Percentiles rank a stretch among this genome's conserved stretches.
phyloP scores from a whole-genome alignment of 2,888 invertebrate species.

The Blastobasis adustella region DNA sequence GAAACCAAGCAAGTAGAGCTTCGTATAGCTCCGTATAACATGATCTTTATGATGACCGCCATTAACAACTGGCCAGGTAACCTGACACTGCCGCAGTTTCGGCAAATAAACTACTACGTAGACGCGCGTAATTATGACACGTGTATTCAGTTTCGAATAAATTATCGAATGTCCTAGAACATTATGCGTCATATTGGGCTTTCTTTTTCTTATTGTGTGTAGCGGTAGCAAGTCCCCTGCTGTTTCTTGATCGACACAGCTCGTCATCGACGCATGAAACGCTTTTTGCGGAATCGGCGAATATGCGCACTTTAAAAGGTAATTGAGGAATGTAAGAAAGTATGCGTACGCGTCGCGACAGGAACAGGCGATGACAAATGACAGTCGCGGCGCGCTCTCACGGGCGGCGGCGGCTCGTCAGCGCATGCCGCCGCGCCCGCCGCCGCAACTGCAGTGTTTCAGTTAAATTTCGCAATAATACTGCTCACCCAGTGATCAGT shows the following conservation, averaged over 20 bases:
- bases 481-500: too few relatives aligned
- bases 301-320: constrained; percentile 57
- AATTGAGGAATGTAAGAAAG: constrained; percentile 64
- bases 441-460: background rate
- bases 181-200: background rate
- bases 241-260: constrained; percentile 32
- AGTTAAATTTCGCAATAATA: too few relatives aligned
- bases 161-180: constrained; percentile 1
- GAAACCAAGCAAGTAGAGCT: constrained; percentile 47
- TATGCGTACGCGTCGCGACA: constrained; percentile 56
- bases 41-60: constrained; percentile 35
- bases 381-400: constrained; percentile 26
- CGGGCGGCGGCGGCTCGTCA: constrained; percentile 31
- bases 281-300: constrained; percentile 49
- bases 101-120: constrained; percentile 18
- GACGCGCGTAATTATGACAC: constrained; percentile 21
- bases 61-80: constrained; percentile 50
- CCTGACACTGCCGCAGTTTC: constrained; percentile 31
- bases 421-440: background rate
- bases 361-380: constrained; percentile 67
- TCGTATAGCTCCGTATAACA: constrained; percentile 15
- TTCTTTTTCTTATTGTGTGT: background rate
- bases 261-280: constrained; percentile 27
- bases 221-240: background rate
- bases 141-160: constrained; percentile 10